A percentile compares a stretch with the other conserved stretches of the same genome.
Conservation (phyloP, 2,888 invertebrate genomes). For the Kuschelorhynchus macadamiae region DNA sequence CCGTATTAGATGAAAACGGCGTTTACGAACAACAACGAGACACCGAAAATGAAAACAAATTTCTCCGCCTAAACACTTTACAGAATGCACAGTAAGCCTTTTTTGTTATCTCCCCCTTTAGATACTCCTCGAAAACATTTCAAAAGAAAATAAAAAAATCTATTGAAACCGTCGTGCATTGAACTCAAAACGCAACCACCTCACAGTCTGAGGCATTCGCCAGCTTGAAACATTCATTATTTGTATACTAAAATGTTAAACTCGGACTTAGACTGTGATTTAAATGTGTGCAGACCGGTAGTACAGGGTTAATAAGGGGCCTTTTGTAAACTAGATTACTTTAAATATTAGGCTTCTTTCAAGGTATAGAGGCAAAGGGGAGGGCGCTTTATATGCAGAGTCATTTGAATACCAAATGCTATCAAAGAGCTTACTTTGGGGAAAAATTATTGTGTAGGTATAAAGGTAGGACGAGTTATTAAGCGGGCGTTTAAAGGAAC, state of each 20-base stretch:
- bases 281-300: conserved; percentile 37
- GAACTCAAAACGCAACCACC: conserved; percentile 10
- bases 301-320: conserved; percentile 41
- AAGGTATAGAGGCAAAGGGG: conserved; percentile 28
- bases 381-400: conserved; percentile 28
- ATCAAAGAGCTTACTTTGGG: conserved; percentile 26
- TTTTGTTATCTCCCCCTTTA: conserved; percentile 39
- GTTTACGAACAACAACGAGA: not conserved
- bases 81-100: conserved; percentile 33
- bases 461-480: conserved; percentile 12
- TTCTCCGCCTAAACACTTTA: conserved; percentile 21
- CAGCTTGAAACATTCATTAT: not conserved
- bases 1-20: not conserved
- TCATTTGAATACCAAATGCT: conserved; percentile 38
- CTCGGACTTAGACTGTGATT: conserved; percentile 14
- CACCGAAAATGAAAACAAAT: conserved; percentile 1
- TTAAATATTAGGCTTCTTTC: conserved; percentile 49
- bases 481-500: not conserved
- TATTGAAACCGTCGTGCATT: conserved; percentile 40
- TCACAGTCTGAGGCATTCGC: conserved; percentile 29
- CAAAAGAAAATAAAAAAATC: conserved; percentile 30
- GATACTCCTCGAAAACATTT: conserved; percentile 13
- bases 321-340: conserved; percentile 49
- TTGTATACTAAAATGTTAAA: not conserved
- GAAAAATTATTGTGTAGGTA: conserved; percentile 20